Base-by-base conservation (phyloP, 2,888 invertebrate genomes). In the Corythucha ciliata region DNA sequence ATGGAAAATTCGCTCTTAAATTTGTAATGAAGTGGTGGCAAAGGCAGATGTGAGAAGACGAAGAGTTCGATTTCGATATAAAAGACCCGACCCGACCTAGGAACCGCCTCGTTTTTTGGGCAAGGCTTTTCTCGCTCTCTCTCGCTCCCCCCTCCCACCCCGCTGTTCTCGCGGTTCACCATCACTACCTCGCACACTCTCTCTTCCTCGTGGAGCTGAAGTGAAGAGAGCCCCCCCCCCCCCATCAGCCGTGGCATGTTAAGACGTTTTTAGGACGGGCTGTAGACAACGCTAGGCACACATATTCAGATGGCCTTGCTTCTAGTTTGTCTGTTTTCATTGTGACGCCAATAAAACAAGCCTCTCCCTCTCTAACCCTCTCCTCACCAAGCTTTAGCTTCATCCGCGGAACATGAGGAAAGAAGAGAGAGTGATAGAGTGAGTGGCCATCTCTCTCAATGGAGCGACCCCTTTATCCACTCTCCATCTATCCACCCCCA, bases 271-370 rank as follows among this genome's bases (percentile, higher is more conserved):
- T 33, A 27, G 44, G 36, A 39, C 46, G 39, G 46, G 24, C 46
- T 14, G 45, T 54, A 48, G 18, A 14, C 4, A 7, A 8, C 27
- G 39, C 41, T 27, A 29, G 45, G 34, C 48, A 48, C 34, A 32
- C 50, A 49, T 49, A 53, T 48, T 50, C 53, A 27, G 53, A 39
- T 50, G 56, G 53, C 53, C 55, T 53, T 50, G 55, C 53, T 50
- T 50, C 51, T 42, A 46, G 53, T 41, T 42, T 39, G 53, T 45
- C 48, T 49, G 48, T 50, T 56, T 47, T 47, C 56, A 56, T 56
- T 53, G 56, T 37, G 52, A 22, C 52, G 48, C 39, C 44, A 48
- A 48, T 52, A 55, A 55, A 48, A 55, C 26, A 40, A 51, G 52
- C 50, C 46, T 26, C 33, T 22, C 48, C 42, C 36, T 34, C 42